These are phyloP conservation scores for Selene dorsalis DNA, from an alignment of 2,797 vertebrate species.

Conservation along the genomic window DNA sequence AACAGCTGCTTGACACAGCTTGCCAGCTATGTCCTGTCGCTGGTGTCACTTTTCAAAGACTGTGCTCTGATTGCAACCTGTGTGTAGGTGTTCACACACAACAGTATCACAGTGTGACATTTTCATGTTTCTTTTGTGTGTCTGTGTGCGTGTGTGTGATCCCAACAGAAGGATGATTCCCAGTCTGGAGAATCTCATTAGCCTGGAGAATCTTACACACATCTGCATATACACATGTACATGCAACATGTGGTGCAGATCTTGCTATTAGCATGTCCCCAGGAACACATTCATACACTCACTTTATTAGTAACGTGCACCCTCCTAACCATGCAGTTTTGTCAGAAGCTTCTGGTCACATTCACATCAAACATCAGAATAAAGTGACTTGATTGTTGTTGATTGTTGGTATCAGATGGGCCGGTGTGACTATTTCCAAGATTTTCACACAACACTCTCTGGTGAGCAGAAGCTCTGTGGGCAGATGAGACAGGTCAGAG, in stretches of 20 bases:
- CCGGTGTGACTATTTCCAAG: background rate
- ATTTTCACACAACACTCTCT: background rate
- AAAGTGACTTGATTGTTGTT: no score
- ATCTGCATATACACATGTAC: background rate
- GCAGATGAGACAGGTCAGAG: background rate
- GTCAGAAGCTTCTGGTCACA: no score
- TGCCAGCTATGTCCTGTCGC: background rate
- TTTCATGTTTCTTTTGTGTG: conserved; percentile 26
- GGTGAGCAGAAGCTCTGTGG: background rate
- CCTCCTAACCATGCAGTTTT: no score
- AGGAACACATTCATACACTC: background rate
- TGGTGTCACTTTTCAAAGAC: conserved; percentile 33
- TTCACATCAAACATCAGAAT: no score
- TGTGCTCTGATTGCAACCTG: conserved; percentile 17
- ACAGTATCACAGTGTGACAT: conserved; percentile 34
- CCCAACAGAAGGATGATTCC: conserved; percentile 48
- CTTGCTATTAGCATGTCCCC: conserved; percentile 19
- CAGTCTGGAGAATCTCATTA: conserved; percentile 46
- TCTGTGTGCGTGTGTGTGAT: conserved; percentile 31
- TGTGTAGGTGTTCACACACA: conserved; percentile 41
- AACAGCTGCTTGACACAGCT: background rate
- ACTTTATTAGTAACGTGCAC: no score
- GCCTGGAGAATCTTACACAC: no score
- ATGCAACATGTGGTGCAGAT: conserved; percentile 19
- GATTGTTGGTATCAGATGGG: background rate